Evolutionary conservation across 2,113 vertebrate genomes (phyloP).

Genomic region (Tachuris rubrigastra): DNA sequence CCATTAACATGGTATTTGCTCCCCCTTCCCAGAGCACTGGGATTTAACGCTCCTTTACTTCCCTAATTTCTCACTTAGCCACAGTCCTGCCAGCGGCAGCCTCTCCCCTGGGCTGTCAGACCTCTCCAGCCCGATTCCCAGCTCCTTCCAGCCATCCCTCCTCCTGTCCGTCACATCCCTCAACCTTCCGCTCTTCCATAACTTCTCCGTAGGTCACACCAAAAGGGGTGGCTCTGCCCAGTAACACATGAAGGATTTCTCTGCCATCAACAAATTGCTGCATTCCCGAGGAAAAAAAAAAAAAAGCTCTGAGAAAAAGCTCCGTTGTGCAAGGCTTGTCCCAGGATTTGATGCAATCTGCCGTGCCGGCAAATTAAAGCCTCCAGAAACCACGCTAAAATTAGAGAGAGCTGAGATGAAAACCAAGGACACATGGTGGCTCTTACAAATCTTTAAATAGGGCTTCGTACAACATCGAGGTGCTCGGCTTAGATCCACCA

Average conservation of each 20-base stretch:
- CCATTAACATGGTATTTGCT: neutral
- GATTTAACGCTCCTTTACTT: neutral
- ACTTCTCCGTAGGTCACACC: neutral
- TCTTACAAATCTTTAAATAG: slow-evolving; percentile 26
- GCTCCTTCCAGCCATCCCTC: neutral
- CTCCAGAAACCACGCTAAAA: slow-evolving; percentile 50
- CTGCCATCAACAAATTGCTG: slow-evolving; percentile 11
- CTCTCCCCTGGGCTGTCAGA: neutral
- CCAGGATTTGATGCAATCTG: slow-evolving; percentile 48
- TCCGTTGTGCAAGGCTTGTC: neutral
- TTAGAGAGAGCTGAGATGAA: slow-evolving; percentile 43
- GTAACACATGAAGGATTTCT: neutral
- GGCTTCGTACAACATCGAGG: neutral
- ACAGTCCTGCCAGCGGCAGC: neutral
- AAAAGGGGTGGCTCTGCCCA: neutral
- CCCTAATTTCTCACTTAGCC: neutral
- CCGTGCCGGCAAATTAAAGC: slow-evolving; percentile 15
- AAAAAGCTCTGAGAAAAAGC: neutral
- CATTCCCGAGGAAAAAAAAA: neutral
- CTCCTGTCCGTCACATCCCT: neutral
- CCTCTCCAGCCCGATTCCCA: neutral
- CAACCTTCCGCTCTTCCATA: neutral
- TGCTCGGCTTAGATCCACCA: neutral
- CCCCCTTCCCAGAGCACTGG: neutral
- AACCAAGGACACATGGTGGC: slow-evolving; percentile 31